These are phyloP conservation scores for Electrophaes corylata DNA, from an alignment of 2,888 invertebrate species.

Conservation along the genomic window DNA sequence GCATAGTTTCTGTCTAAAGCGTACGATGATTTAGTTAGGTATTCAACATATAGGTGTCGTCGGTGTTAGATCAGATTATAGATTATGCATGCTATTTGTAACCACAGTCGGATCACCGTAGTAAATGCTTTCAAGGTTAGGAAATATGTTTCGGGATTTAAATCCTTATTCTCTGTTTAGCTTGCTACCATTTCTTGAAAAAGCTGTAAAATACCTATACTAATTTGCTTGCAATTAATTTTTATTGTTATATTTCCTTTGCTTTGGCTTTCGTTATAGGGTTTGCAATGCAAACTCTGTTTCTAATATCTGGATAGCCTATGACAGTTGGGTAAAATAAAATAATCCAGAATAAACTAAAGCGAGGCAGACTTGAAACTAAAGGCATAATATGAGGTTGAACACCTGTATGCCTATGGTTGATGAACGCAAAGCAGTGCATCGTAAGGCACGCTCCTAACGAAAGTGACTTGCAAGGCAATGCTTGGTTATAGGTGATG, in stretches of 20 bases:
- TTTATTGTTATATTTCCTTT: not conserved
- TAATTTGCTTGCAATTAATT: not conserved
- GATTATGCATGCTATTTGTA: not conserved
- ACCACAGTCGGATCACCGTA: not conserved
- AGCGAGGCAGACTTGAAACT: no score
- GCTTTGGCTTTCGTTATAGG: not conserved
- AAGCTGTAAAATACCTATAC: no score
- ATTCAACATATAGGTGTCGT: not conserved
- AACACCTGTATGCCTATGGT: no score
- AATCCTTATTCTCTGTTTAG: not conserved
- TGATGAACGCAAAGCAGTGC: no score
- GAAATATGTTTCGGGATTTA: not conserved
- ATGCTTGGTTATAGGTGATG: no score
- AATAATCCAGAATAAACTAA: no score
- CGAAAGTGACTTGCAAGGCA: no score
- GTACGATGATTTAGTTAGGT: not conserved
- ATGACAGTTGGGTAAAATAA: no score
- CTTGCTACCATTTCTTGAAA: not conserved
- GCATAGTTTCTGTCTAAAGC: not conserved
- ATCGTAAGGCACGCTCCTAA: no score
- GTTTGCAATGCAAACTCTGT: not conserved
- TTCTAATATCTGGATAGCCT: not conserved
- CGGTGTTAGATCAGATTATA: not conserved
- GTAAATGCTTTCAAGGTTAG: not conserved
- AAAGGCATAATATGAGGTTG: no score